Evolutionary conservation across 2,888 invertebrate species (phyloP), one percentile per base, ranked within the genome.

Genomic region (Eupelmus urozonus): DNA sequence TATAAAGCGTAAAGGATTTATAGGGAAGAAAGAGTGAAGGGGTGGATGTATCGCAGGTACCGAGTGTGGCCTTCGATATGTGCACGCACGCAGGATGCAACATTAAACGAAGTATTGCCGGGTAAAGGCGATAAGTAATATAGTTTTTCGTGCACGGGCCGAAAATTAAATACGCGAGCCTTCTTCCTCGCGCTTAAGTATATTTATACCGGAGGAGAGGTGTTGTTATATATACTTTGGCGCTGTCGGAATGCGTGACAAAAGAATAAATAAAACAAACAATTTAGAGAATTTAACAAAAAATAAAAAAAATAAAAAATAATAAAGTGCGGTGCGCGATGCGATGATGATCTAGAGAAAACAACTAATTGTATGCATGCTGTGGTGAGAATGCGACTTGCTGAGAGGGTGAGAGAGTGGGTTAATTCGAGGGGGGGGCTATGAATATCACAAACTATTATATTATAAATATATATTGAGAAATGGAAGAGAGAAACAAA

Each of bases 381-480:
- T 20, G 55, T 45, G 65, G 25, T 34, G 40, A 27, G n/a, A 65
- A 49, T 55, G 79, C 76, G 66, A 73, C 63, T 55, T 69, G 66
- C 34, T n/a, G n/a, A n/a, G n/a, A n/a, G n/a, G n/a, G n/a, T 59
- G 29, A 70, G 59, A 70, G 72, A 53, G 63, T 45, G 62, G 65
- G 77, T 80, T 67, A 49, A 49, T 40, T 66, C 49, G 62, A 63
- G 66, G 76, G 76, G 82, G 82, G 83, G 84, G 84, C 79, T 83
- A 85, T 81, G 82, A 83, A 83, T 79, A 82, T 84, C 79, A 82
- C 80, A 81, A 75, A 65, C 59, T 59, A 76, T 63, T 75, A 82
- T 82, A 81, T 81, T 82, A 83, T 79, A 81, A 83, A 83, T 79
- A 67, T 29, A 78, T 29, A 80, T 65, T 66, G 76, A 75, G 76